phyloP scores from a whole-genome alignment of 2,797 vertebrate genomes.

The Setipinna tenuifilis region DNA sequence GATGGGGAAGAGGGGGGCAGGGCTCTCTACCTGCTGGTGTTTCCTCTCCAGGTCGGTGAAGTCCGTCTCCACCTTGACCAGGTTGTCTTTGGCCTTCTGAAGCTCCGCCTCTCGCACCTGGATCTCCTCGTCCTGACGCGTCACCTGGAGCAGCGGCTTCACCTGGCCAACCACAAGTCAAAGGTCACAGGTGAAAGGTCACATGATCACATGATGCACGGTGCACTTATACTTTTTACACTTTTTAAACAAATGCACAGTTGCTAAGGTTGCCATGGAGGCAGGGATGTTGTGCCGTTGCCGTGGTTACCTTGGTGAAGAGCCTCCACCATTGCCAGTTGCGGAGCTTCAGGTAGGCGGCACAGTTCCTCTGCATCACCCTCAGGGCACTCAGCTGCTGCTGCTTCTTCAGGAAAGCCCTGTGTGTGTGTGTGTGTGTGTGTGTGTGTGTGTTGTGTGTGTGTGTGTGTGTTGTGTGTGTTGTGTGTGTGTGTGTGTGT shows the following conservation, averaged over 20 bases:
- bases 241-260: not conserved
- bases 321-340: conserved; percentile 96
- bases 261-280: not conserved
- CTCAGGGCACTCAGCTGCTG: conserved; percentile 89
- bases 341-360: conserved; percentile 89
- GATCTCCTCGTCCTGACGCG: conserved; percentile 90
- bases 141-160: conserved; percentile 90
- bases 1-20: not conserved
- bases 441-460: not conserved
- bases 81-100: conserved; percentile 84
- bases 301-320: conserved; percentile 83
- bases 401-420: conserved; percentile 86
- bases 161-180: conserved; percentile 71
- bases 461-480: not conserved
- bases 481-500: not conserved
- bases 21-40: conserved; percentile 77
- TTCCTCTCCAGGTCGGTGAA: conserved; percentile 81
- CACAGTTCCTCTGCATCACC: conserved; percentile 92
- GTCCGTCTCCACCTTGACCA: conserved; percentile 78
- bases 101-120: conserved; percentile 82
- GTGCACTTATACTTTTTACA: not conserved
- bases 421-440: conserved; percentile 55
- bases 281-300: not conserved
- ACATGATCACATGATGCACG: not conserved
- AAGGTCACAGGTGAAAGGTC: not conserved